phyloP scores from a whole-genome alignment of 2,797 vertebrate species.

The Bradypodion ventrale region DNA sequence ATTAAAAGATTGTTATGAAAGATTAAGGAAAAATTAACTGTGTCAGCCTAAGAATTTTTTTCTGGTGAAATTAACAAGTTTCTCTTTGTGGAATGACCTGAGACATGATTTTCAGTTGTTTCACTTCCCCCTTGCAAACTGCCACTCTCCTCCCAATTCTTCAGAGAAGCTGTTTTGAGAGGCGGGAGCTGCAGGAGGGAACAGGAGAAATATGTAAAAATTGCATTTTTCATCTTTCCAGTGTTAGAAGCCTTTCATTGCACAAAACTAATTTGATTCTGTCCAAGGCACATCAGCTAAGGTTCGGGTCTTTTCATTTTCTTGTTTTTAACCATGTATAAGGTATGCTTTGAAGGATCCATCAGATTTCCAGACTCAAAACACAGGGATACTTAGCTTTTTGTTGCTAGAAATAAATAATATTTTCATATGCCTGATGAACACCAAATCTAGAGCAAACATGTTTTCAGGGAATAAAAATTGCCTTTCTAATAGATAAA shows the following conservation, averaged over 20 bases:
- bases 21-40: constrained; percentile 51
- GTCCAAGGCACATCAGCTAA: constrained; percentile 24
- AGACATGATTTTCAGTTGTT: not conserved
- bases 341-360: constrained; percentile 17
- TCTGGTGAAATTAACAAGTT: not conserved
- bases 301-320: constrained; percentile 43
- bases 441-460: constrained; percentile 50
- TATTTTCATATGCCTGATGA: constrained; percentile 58
- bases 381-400: constrained; percentile 33
- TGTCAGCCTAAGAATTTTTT: constrained; percentile 21
- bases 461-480: constrained; percentile 48
- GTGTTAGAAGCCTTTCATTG: not conserved
- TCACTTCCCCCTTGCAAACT: not conserved
- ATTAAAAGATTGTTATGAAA: not conserved
- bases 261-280: not conserved
- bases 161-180: not conserved
- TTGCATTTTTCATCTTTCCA: not conserved
- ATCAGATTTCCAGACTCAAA: constrained; percentile 31
- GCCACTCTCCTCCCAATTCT: not conserved
- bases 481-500: constrained; percentile 55
- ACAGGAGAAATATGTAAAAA: not conserved
- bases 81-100: not conserved
- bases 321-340: constrained; percentile 19
- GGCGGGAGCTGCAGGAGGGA: not conserved
- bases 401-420: constrained; percentile 52